Conservation (phyloP, 2,797 vertebrate species). For the Pseudochaenichthys georgianus region DNA sequence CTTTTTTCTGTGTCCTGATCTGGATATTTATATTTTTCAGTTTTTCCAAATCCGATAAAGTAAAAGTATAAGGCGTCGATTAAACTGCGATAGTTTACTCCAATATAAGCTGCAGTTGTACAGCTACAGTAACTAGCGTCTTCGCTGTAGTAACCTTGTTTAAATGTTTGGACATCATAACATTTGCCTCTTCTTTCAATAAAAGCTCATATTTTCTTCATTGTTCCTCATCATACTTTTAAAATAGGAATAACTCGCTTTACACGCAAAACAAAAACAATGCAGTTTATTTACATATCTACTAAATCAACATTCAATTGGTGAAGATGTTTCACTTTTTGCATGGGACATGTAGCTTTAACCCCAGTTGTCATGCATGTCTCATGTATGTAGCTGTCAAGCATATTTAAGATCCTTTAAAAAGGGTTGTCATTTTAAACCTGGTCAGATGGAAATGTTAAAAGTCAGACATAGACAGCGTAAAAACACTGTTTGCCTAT, state of each 20-base stretch:
- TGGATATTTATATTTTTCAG: no score
- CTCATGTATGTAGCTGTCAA: no score
- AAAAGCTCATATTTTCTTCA: neutral
- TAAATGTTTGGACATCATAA: no score
- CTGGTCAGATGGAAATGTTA: no score
- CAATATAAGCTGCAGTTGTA: neutral
- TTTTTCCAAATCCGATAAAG: no score
- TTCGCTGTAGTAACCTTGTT: neutral
- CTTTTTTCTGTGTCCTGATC: neutral
- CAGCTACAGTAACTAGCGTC: neutral
- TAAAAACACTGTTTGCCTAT: no score
- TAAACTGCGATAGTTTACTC: neutral
- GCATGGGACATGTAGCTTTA: neutral
- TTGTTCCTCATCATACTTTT: neutral
- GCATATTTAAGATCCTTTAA: neutral
- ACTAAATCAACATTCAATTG: neutral
- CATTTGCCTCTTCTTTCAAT: neutral
- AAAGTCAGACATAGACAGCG: no score
- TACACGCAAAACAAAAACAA: neutral
- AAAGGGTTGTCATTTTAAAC: no score
- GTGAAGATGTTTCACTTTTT: neutral
- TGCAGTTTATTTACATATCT: neutral
- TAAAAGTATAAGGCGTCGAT: neutral
- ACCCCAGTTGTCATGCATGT: neutral
- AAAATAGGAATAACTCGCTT: neutral